Percentiles rank a stretch among this genome's conserved stretches.
Evolutionary conservation across 2,888 invertebrate genomes (phyloP).

Genomic region (Ryuthela nishihirai): DNA sequence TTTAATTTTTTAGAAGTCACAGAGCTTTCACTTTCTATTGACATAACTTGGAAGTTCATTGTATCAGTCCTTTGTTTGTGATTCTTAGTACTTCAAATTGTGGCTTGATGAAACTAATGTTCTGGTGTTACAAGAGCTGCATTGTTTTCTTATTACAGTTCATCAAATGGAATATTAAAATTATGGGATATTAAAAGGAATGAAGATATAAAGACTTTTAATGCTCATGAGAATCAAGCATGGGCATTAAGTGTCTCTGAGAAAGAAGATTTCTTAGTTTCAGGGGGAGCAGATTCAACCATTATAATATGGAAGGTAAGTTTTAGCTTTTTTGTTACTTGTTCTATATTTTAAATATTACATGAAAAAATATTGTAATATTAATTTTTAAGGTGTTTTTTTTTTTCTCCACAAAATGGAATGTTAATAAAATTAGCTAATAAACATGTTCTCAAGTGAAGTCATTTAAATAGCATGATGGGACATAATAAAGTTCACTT

Average conservation of each 20-base stretch:
- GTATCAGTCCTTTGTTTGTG: too few species aligned
- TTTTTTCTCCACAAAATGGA: too few species aligned
- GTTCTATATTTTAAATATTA: background rate
- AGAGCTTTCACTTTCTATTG: too few species aligned
- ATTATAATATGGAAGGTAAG: conserved; percentile 70
- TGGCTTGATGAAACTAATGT: background rate
- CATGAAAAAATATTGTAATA: too few species aligned
- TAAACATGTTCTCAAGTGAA: background rate
- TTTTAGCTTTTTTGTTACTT: background rate
- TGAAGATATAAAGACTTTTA: conserved; percentile 78
- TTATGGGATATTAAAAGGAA: conserved; percentile 88
- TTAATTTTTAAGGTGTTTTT: too few species aligned
- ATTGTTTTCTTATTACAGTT: conserved; percentile 47
- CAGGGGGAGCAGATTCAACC: conserved; percentile 84
- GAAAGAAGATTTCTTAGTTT: conserved; percentile 66
- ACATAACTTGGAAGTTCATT: too few species aligned
- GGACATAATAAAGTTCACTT: too few species aligned
- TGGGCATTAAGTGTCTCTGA: conserved; percentile 72
- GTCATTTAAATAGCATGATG: too few species aligned
- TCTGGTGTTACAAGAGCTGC: background rate
- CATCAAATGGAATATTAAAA: conserved; percentile 89
- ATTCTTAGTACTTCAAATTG: background rate
- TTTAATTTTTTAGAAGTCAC: too few species aligned
- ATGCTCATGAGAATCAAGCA: conserved; percentile 79
- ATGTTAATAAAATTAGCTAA: background rate